Percentiles rank a stretch among this genome's conserved stretches.
phyloP scores from a whole-genome alignment of 1,140 invertebrate species.

The Armadillidium nasatum region DNA sequence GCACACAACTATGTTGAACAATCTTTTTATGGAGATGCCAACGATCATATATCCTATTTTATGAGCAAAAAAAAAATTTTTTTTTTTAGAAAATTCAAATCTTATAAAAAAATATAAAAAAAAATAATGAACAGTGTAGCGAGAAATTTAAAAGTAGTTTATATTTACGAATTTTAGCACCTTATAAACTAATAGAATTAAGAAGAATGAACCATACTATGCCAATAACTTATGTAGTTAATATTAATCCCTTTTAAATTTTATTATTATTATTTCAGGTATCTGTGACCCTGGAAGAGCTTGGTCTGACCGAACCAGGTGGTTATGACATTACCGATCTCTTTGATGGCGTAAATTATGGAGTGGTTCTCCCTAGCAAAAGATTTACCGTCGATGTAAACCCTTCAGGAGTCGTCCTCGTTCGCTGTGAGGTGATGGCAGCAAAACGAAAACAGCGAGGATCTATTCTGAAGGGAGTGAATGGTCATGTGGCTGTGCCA shows the following conservation, averaged over 20 bases:
- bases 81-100: too few species aligned
- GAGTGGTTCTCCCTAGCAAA: constrained; percentile 71
- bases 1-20: background rate
- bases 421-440: background rate
- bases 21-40: background rate
- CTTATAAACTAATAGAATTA: too few species aligned
- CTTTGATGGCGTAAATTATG: constrained; percentile 79
- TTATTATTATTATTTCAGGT: background rate
- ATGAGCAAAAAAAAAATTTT: too few species aligned
- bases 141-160: too few species aligned
- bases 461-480: too few species aligned
- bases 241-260: background rate
- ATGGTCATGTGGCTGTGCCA: too few species aligned
- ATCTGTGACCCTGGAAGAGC: constrained; percentile 63
- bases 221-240: background rate
- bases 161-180: too few species aligned
- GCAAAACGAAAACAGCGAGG: too few species aligned
- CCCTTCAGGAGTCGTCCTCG: constrained; percentile 60
- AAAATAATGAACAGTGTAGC: too few species aligned
- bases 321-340: constrained; percentile 83
- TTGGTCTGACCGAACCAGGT: constrained; percentile 68
- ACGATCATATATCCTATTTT: too few species aligned
- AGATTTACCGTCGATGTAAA: constrained; percentile 89
- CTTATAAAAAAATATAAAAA: too few species aligned
- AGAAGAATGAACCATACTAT: background rate